Conservation (phyloP, 2,113 vertebrate species). For the Marmota flaviventris region DNA sequence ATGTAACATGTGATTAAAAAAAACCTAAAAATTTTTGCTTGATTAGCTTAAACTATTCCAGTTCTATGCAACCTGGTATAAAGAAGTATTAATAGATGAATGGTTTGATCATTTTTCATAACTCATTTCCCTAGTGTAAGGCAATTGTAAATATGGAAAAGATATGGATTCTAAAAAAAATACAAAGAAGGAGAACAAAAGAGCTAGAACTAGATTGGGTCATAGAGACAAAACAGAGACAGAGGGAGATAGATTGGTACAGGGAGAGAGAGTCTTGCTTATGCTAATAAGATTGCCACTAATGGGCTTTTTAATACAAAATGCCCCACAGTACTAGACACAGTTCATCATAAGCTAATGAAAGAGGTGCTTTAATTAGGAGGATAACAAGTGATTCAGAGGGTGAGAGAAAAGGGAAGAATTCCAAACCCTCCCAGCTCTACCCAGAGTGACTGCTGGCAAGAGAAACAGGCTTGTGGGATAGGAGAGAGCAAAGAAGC, state of each 20-base stretch:
- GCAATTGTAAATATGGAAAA: slow-evolving; percentile 10
- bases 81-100: slow-evolving; percentile 19
- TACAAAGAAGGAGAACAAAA: background rate
- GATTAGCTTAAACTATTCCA: slow-evolving; percentile 16
- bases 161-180: background rate
- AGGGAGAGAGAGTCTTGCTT: background rate
- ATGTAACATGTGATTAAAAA: background rate
- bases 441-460: background rate
- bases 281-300: slow-evolving; percentile 51
- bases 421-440: slow-evolving; percentile 42
- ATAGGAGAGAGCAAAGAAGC: background rate
- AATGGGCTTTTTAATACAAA: slow-evolving; percentile 52
- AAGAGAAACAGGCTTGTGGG: background rate
- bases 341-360: slow-evolving; percentile 68
- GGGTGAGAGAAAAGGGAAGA: slow-evolving; percentile 48
- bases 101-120: background rate
- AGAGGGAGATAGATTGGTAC: background rate
- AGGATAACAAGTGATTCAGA: slow-evolving; percentile 58
- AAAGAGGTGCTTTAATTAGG: slow-evolving; percentile 68
- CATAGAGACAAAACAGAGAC: background rate
- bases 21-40: background rate
- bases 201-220: background rate
- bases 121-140: background rate
- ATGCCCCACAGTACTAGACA: background rate
- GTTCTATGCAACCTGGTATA: background rate